Evolutionary conservation across 2,888 invertebrate genomes (phyloP).

Genomic region (Hypena proboscidalis): DNA sequence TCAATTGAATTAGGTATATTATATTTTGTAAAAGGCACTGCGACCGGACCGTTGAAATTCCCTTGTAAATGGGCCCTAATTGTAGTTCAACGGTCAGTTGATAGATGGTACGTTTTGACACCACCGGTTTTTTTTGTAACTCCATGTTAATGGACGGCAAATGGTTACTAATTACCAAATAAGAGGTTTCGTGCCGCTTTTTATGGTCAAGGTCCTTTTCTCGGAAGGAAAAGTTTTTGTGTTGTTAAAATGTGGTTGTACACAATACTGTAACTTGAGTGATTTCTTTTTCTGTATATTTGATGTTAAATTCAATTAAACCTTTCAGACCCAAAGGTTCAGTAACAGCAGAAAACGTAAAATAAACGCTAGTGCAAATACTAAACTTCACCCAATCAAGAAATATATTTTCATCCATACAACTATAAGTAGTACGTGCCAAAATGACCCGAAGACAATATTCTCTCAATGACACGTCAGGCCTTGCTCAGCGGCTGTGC

Average conservation of each 20-base stretch:
- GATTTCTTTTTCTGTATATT: too few species aligned
- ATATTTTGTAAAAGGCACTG: too few species aligned
- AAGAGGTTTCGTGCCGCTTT: slow-evolving; percentile 17
- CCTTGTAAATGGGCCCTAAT: slow-evolving; percentile 2
- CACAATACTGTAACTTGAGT: too few species aligned
- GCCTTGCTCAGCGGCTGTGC: slow-evolving; percentile 28
- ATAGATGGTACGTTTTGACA: slow-evolving; percentile 43
- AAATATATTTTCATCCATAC: not conserved
- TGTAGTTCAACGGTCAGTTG: slow-evolving; percentile 29
- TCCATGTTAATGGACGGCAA: slow-evolving; percentile 36
- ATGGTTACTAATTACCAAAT: slow-evolving; percentile 36
- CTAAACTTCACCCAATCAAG: too few species aligned
- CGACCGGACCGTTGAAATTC: not conserved
- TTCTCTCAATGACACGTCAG: slow-evolving; percentile 30
- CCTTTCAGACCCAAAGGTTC: too few species aligned
- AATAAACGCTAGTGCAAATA: too few species aligned
- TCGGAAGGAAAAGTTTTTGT: slow-evolving; percentile 5
- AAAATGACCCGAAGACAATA: slow-evolving; percentile 25
- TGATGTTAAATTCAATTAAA: too few species aligned
- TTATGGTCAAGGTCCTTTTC: slow-evolving; percentile 15
- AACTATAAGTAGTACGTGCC: not conserved
- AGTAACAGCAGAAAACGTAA: too few species aligned
- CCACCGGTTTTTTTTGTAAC: slow-evolving; percentile 36
- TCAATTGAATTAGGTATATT: too few species aligned
- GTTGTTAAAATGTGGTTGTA: not conserved